Evolutionary conservation across 2,113 vertebrate genomes (phyloP), one percentile per base, ranked within the genome.

Genomic region (Beaufortia kweichowensis): DNA sequence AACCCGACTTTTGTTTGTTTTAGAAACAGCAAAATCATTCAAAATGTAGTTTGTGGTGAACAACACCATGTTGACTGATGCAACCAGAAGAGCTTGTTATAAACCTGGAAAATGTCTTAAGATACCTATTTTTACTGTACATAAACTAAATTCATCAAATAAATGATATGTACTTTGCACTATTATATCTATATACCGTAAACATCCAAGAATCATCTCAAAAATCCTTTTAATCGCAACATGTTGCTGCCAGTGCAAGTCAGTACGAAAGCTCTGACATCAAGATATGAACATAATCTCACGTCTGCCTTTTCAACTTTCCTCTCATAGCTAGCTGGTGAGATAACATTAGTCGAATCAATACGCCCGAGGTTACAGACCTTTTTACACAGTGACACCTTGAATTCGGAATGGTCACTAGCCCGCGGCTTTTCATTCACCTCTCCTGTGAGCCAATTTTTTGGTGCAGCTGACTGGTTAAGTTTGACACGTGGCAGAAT

Each of bases 281-380:
- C 46, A 33, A 69, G n/a, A 55, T 69, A 12, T 2, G 6, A 56
- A 39, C 50, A 24, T 23, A 65, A 66, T 66, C 39, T 70, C 31
- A 70, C 24, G 23, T 56, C 29, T 70, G 67, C 67, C 50, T 70
- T 68, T 70, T 14, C 67, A 70, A 70, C 67, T 53, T 53, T 46
- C 33, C 67, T 29, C 21, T 46, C 43, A 15, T 68, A 50, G 65
- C 65, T 29, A 56, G 67, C 67, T 24, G 55, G n/a, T 31, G 24
- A 70, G 67, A 70, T 70, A 70, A 24, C 50, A 70, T 70, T 56
- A 70, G 24, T 5, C 1, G 6, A 70, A 70, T 70, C 67, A 70
- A 70, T 35, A 70, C 3, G 31, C 67, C 67, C 33, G n/a, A 56
- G 50, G 67, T 56, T 50, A 70, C 55, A 15, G 9, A 15, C 29